phyloP scores from a whole-genome alignment of 2,888 invertebrate species.

The Drosophila meridiana region DNA sequence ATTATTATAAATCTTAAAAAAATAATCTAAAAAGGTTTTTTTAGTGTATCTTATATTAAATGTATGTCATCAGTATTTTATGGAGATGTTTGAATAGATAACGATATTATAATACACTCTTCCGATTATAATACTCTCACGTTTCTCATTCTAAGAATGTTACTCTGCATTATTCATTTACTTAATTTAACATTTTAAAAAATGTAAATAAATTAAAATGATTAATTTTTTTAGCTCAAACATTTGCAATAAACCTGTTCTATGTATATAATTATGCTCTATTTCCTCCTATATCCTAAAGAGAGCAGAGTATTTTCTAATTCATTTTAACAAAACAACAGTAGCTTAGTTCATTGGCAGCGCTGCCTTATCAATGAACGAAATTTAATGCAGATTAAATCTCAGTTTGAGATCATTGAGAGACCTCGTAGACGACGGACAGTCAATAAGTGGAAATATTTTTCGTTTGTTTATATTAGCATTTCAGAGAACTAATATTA shows the following conservation, averaged over 20 bases:
- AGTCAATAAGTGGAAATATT: neutral
- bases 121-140: neutral
- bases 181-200: neutral
- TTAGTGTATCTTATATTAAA: neutral
- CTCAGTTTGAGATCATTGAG: neutral
- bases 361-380: neutral
- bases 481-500: neutral
- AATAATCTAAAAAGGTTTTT: too few relatives aligned
- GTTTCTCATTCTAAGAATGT: too few relatives aligned
- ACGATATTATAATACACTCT: neutral
- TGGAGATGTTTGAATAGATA: neutral
- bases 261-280: too few relatives aligned
- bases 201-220: too few relatives aligned
- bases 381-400: neutral
- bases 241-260: too few relatives aligned
- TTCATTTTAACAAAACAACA: neutral
- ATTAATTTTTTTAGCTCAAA: too few relatives aligned
- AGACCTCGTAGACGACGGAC: neutral
- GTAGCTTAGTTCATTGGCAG: neutral
- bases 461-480: neutral
- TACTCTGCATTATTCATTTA: neutral
- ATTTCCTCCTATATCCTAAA: too few relatives aligned
- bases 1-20: too few relatives aligned
- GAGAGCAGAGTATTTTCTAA: neutral
- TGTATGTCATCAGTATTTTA: neutral